A percentile compares a stretch with the other conserved stretches of the same genome.
Conservation (phyloP, 2,888 invertebrate species). For the Tromatobia lineatoria region DNA sequence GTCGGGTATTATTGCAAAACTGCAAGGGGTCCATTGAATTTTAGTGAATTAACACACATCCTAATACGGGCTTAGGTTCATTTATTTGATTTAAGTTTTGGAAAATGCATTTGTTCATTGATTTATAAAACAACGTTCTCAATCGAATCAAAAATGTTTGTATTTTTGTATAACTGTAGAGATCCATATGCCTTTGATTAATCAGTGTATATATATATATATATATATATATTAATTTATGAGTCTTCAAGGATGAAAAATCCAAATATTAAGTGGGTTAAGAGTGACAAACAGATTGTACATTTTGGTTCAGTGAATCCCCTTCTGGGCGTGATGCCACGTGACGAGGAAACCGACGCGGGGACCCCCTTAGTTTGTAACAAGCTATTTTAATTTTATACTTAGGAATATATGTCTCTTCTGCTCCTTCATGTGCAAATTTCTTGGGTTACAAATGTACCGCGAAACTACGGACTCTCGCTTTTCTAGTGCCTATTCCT, state of each 20-base stretch:
- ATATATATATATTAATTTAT: too few relatives aligned
- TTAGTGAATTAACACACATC: too few relatives aligned
- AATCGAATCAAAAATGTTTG: too few relatives aligned
- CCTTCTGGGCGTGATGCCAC: conserved; percentile 46
- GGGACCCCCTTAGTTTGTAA: background rate
- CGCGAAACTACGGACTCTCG: conserved; percentile 45
- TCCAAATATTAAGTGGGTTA: background rate
- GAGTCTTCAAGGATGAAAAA: background rate
- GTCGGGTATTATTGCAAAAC: background rate
- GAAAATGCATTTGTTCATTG: too few relatives aligned
- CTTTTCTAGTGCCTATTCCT: background rate
- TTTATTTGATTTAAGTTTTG: too few relatives aligned
- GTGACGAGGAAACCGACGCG: conserved; percentile 5
- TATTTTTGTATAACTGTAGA: too few relatives aligned
- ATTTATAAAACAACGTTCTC: too few relatives aligned
- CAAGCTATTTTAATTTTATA: conserved; percentile 47
- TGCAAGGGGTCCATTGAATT: background rate
- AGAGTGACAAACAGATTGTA: conserved; percentile 2
- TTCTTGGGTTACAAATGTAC: conserved; percentile 50
- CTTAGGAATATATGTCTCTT: conserved; percentile 29
- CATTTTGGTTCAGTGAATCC: background rate
- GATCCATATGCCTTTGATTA: too few relatives aligned
- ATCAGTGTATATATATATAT: too few relatives aligned
- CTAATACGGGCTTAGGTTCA: too few relatives aligned
- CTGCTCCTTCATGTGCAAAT: conserved; percentile 66